Percentiles rank a stretch among this genome's conserved stretches.
Conservation (phyloP, 2,113 vertebrate genomes). For the Atractosteus spatula region DNA sequence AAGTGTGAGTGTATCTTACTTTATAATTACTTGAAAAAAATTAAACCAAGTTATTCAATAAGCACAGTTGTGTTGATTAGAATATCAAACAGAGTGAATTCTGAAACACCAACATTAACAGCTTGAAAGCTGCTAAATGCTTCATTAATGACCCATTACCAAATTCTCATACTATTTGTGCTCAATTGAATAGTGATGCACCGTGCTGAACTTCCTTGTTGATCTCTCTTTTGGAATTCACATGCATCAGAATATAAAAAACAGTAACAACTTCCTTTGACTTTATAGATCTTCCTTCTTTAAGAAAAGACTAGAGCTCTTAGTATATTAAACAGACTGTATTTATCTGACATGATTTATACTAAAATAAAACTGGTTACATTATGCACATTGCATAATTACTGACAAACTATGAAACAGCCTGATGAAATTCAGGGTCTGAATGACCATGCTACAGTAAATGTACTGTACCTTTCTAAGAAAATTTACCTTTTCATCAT, state of each 20-base stretch:
- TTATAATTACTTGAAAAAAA: background rate
- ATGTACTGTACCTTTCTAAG: too few relatives aligned
- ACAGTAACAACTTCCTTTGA: too few relatives aligned
- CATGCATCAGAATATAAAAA: background rate
- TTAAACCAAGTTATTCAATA: background rate
- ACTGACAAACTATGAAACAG: too few relatives aligned
- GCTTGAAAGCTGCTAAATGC: slow-evolving; percentile 16
- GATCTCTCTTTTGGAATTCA: background rate
- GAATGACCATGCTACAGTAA: too few relatives aligned
- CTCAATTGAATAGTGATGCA: too few relatives aligned
- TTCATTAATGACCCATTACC: slow-evolving; percentile 25
- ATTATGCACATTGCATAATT: too few relatives aligned
- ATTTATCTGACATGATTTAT: too few relatives aligned
- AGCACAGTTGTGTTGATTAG: slow-evolving; percentile 26
- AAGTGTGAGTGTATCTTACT: too few relatives aligned
- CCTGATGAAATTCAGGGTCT: too few relatives aligned
- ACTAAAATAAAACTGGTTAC: too few relatives aligned
- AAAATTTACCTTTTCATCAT: too few relatives aligned
- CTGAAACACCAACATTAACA: slow-evolving; percentile 16
- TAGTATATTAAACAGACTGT: too few relatives aligned
- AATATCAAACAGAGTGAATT: slow-evolving; percentile 26
- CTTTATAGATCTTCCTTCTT: background rate
- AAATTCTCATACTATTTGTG: background rate
- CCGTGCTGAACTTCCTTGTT: background rate
- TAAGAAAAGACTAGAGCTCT: background rate